Evolutionary conservation across 2,888 invertebrate species (phyloP).

Genomic region (Xestia rhomboidea): DNA sequence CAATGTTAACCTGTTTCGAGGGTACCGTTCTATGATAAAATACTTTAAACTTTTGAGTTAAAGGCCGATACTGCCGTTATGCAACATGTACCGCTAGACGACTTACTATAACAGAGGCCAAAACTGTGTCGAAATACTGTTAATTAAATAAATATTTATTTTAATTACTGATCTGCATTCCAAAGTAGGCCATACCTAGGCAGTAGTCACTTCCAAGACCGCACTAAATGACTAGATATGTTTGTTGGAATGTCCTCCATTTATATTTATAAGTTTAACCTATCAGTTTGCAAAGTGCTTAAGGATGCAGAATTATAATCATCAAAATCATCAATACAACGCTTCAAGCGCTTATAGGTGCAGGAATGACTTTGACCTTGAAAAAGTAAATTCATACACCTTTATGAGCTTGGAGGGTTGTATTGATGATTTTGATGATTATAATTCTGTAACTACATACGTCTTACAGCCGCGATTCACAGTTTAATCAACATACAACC

Average conservation of each 20-base stretch:
- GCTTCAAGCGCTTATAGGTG: no score
- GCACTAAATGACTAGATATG: conserved; percentile 10
- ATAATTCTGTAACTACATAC: no score
- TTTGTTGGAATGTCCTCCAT: conserved; percentile 45
- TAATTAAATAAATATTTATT: conserved; percentile 54
- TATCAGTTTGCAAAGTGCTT: conserved; percentile 20
- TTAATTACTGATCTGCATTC: conserved; percentile 40
- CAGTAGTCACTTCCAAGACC: conserved; percentile 7
- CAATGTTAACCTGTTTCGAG: conserved; percentile 15
- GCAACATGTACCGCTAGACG: conserved; percentile 39
- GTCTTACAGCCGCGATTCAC: no score
- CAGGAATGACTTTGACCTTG: no score
- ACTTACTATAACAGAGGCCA: conserved; percentile 33
- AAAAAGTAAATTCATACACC: no score
- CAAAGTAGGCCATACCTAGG: conserved; percentile 17
- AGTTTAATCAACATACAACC: no score
- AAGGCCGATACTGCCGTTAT: conserved; percentile 26
- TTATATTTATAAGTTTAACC: conserved; percentile 36
- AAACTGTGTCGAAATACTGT: conserved; percentile 56
- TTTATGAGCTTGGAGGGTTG: no score
- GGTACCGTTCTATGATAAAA: conserved; percentile 42
- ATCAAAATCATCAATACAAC: no score
- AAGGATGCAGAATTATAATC: no score
- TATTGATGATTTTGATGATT: no score
- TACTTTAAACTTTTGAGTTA: conserved; percentile 2